Evolutionary conservation across 2,888 invertebrate genomes (phyloP).

Genomic region (Ethmia dodecea): DNA sequence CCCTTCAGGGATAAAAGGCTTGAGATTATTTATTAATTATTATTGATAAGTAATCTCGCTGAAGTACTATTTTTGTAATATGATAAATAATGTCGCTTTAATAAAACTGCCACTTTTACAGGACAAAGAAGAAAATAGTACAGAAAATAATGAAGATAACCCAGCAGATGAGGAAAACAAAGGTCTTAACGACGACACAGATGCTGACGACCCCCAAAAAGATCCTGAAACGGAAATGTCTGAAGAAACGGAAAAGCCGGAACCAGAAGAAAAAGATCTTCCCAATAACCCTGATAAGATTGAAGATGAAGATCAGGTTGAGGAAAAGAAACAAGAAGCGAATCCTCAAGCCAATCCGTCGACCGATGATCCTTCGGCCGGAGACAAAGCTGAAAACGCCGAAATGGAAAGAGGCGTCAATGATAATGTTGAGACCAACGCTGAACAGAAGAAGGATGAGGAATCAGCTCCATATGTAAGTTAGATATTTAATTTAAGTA

Average conservation of each 20-base stretch:
- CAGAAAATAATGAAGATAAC: conserved; percentile 24
- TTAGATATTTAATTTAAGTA: conserved; percentile 11
- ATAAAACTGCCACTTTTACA: conserved; percentile 16
- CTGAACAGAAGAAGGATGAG: conserved; percentile 63
- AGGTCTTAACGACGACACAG: conserved; percentile 18
- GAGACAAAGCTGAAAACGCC: conserved; percentile 70
- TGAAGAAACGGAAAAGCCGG: conserved; percentile 34
- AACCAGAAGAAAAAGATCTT: conserved; percentile 45
- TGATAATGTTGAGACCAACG: conserved; percentile 70
- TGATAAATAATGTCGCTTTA: no score
- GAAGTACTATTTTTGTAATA: no score
- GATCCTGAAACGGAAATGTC: conserved; percentile 22
- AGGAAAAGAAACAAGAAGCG: conserved; percentile 61
- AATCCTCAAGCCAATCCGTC: conserved; percentile 73
- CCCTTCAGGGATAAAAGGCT: no score
- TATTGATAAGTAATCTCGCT: no score
- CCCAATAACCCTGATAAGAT: conserved; percentile 61
- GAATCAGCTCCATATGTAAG: conserved; percentile 60
- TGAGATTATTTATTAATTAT: no score
- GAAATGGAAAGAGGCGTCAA: conserved; percentile 61
- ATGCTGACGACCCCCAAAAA: conserved; percentile 14
- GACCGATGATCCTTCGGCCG: conserved; percentile 62
- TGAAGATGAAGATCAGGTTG: conserved; percentile 56
- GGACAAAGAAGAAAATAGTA: conserved; percentile 27
- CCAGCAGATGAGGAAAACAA: conserved; percentile 27